Base-by-base conservation (phyloP, 2,888 invertebrate species). In the Uloborus plumipes region DNA sequence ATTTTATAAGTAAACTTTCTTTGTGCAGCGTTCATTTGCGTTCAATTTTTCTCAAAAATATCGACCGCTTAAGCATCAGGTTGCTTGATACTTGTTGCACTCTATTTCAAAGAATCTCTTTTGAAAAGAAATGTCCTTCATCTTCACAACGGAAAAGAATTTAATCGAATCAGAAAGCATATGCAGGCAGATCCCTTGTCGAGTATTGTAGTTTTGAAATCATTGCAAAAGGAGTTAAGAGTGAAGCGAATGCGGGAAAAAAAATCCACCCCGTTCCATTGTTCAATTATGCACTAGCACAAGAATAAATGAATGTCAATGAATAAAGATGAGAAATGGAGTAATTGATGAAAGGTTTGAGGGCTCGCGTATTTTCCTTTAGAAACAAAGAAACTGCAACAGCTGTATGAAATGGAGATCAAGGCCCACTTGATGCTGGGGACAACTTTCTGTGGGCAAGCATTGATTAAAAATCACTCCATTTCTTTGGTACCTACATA, bases 51-150 rank as follows among this genome's bases (percentile, higher is more conserved):
- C 71, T 72, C 47, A 18, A 66, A 65, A 66, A 55, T 59, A 74
- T 69, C 73, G 73, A 80, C 67, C 67, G 67, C n/a, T 62, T 22
- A 18, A 74, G 74, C 80, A 80, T 74, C 80, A 80, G 80, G 80
- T 80, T 74, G 74, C 64, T 14, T 47, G 64, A 67, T 81, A 81
- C 80, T 81, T 81, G 80, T 81, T 81, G 80, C 80, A 74, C 80
- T 67, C 64, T 69, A 62, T 61, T 77, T 77, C 72, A 78, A 78
- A 62, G 66, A 75, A 62, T 67, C 59, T 59, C 65, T 72, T 62
- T 77, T 66, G 50, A 72, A 79, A 72, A 59, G 59, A 78, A 72
- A 66, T 59, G 39, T 18, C 49, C 65, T 50, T 39, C 39, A 39
- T 61, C 58, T 58, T 59, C 47, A 31, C 62, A 78, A 77, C 53